phyloP scores from a whole-genome alignment of 2,888 invertebrate species.

The Alitta virens region DNA sequence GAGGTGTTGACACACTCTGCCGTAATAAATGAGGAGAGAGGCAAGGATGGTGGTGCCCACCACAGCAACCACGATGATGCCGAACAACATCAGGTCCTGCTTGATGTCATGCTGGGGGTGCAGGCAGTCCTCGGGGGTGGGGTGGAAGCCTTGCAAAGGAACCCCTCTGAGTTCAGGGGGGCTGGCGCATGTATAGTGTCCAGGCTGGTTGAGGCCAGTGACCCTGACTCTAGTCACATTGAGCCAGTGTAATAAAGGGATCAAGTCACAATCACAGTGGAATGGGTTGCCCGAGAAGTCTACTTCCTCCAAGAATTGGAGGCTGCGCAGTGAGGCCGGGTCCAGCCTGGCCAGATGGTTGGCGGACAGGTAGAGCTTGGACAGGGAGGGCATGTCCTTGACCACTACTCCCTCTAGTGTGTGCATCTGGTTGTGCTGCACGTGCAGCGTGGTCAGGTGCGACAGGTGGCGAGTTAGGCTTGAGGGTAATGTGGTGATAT shows the following conservation, averaged over 20 bases:
- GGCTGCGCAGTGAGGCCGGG: constrained; percentile 12
- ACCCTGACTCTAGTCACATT: constrained; percentile 27
- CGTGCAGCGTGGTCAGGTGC: constrained; percentile 28
- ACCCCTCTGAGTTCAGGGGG: constrained; percentile 20
- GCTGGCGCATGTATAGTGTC: constrained; percentile 22
- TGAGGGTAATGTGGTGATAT: constrained; percentile 6
- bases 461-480: not conserved
- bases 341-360: constrained; percentile 28
- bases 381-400: constrained; percentile 20
- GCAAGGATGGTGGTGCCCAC: constrained; percentile 8
- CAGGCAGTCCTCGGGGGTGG: constrained; percentile 16
- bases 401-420: constrained; percentile 19
- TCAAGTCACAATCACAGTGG: constrained; percentile 27
- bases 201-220: constrained; percentile 13
- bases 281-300: constrained; percentile 30
- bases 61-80: constrained; percentile 9
- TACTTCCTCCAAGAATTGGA: constrained; percentile 30
- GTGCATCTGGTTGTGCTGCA: constrained; percentile 24
- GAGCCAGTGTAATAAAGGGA: constrained; percentile 29
- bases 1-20: constrained; percentile 26
- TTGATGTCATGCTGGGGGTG: constrained; percentile 6
- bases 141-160: constrained; percentile 18
- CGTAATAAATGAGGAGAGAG: constrained; percentile 21
- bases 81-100: constrained; percentile 10
- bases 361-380: constrained; percentile 25